Conservation (phyloP, 2,797 vertebrate genomes). For the Microcaecilia unicolor region DNA sequence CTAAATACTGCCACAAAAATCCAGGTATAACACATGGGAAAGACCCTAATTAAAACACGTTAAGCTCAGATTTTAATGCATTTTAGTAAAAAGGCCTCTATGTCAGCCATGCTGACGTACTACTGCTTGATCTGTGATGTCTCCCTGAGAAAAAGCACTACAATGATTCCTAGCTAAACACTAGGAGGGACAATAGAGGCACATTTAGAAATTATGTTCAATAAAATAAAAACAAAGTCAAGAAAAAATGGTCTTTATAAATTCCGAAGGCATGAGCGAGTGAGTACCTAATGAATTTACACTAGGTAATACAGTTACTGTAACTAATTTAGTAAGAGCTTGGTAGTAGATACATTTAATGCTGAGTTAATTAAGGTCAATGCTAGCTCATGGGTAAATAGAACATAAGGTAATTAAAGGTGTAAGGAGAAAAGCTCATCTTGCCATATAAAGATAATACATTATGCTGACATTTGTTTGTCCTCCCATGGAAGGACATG, state of each 20-base stretch:
- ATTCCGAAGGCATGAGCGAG: background rate
- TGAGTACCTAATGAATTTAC: constrained; percentile 14
- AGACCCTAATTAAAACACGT: no score
- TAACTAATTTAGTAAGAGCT: constrained; percentile 16
- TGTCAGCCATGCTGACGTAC: no score
- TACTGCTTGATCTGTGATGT: no score
- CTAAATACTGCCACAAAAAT: no score
- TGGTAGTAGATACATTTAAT: constrained; percentile 7
- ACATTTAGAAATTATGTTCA: no score
- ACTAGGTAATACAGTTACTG: constrained; percentile 24
- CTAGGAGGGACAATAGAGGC: no score
- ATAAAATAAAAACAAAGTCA: no score
- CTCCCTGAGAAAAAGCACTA: no score
- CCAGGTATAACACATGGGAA: no score
- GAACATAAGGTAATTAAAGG: constrained; percentile 11
- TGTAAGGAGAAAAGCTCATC: background rate
- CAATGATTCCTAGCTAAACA: no score
- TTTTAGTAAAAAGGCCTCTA: no score
- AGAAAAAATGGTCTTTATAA: background rate
- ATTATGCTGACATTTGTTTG: background rate
- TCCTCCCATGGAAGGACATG: background rate
- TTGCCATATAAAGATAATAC: background rate
- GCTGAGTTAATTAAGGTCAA: constrained; percentile 25
- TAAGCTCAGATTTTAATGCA: no score
- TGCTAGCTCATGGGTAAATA: constrained; percentile 8